These are phyloP conservation scores for Xenopus borealis DNA, from an alignment of 2,113 vertebrate species.

Conservation along the genomic window DNA sequence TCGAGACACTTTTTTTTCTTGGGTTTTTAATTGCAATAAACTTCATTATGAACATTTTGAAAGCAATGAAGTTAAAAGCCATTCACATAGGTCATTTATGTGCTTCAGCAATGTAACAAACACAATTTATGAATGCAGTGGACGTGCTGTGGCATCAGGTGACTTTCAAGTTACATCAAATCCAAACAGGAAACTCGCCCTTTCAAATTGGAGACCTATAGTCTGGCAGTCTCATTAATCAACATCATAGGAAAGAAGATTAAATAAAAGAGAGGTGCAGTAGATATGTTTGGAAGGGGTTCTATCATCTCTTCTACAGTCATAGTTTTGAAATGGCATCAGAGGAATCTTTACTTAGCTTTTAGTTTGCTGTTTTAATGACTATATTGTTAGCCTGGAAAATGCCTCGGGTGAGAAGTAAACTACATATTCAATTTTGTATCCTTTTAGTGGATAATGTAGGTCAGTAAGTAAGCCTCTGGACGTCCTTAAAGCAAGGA, in stretches of 20 bases:
- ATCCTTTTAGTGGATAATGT: no score
- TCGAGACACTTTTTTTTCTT: no score
- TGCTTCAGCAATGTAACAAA: conserved; percentile 2
- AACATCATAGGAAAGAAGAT: conserved; percentile 13
- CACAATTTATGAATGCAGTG: neutral
- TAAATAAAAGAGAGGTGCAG: neutral
- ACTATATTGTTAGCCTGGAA: no score
- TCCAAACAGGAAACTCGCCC: conserved; percentile 1
- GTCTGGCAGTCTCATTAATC: conserved; percentile 25
- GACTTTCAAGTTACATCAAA: conserved; percentile 39
- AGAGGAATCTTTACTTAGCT: no score
- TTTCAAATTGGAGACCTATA: neutral
- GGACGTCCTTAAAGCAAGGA: no score
- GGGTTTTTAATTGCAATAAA: conserved; percentile 16
- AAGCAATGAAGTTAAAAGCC: conserved; percentile 8
- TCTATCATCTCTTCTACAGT: no score
- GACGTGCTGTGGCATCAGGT: conserved; percentile 4
- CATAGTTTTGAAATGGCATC: no score
- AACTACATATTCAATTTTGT: no score
- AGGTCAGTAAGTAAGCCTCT: no score
- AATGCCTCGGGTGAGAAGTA: no score
- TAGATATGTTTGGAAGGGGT: no score
- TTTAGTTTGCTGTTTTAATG: no score
- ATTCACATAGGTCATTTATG: conserved; percentile 7
- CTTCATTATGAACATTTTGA: conserved; percentile 1